Percentiles rank a stretch among this genome's conserved stretches.
Evolutionary conservation across 2,113 vertebrate genomes (phyloP).

Genomic region (Chaenocephalus aceratus): DNA sequence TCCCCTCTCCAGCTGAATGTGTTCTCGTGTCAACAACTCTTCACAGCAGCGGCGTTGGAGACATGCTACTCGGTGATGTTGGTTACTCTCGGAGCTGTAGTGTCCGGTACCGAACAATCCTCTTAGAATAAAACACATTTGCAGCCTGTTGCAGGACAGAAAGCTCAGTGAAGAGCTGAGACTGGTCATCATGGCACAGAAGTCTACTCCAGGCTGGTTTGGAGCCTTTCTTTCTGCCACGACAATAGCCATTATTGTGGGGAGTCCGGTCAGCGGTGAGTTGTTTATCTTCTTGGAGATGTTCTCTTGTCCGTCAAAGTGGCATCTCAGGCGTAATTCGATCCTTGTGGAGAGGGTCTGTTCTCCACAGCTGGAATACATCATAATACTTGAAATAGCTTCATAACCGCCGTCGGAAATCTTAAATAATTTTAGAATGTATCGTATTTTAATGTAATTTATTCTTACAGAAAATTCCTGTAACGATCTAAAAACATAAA

Average conservation of each 20-base stretch:
- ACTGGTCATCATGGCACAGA: conserved; percentile 61
- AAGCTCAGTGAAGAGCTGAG: neutral
- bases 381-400: conserved; percentile 10
- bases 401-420: neutral
- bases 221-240: conserved; percentile 38
- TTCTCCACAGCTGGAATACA: neutral
- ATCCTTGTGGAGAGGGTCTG: neutral
- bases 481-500: neutral
- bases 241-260: conserved; percentile 3
- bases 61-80: conserved; percentile 19
- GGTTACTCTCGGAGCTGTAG: neutral
- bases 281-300: conserved; percentile 20
- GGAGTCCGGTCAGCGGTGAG: conserved; percentile 61
- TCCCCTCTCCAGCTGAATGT: neutral
- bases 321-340: neutral
- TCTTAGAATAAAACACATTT: neutral
- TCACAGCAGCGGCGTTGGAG: neutral
- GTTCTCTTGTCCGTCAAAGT: neutral
- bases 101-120: neutral
- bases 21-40: conserved; percentile 38
- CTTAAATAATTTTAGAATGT: too few species aligned
- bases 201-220: conserved; percentile 27
- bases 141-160: neutral
- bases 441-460: too few species aligned
- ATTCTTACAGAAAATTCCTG: neutral